Percentiles rank a stretch among this genome's conserved stretches.
Conservation (phyloP, 1,140 invertebrate species). For the Oedothorax gibbosus region DNA sequence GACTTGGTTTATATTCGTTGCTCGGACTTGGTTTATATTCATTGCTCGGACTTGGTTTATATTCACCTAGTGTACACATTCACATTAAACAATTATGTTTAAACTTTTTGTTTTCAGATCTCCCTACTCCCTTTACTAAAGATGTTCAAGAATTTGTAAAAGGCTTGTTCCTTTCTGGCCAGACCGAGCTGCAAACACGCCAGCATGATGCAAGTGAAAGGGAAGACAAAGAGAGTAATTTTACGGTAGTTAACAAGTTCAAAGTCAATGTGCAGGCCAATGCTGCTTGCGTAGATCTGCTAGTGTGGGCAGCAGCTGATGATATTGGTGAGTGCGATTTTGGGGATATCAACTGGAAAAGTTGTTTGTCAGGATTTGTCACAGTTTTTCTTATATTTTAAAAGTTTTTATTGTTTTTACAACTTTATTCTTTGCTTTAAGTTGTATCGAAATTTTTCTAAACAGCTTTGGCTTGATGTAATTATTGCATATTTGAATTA, state of each 20-base stretch:
- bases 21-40: too few relatives aligned
- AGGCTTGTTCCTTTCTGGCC: constrained; percentile 88
- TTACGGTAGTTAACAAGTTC: constrained; percentile 86
- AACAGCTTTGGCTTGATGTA: too few relatives aligned
- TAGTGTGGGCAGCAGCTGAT: constrained; percentile 97
- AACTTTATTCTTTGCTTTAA: not conserved
- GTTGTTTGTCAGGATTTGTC: not conserved
- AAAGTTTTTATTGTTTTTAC: too few relatives aligned
- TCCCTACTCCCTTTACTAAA: constrained; percentile 89
- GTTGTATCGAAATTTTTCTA: not conserved
- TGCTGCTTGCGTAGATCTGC: constrained; percentile 94
- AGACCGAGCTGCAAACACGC: constrained; percentile 85
- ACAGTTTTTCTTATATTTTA: not conserved
- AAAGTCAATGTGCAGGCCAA: constrained; percentile 97
- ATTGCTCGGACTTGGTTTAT: too few relatives aligned
- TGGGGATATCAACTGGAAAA: not conserved
- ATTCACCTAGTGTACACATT: too few relatives aligned
- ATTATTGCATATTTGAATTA: too few relatives aligned
- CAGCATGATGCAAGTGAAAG: constrained; percentile 83
- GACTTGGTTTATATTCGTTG: too few relatives aligned
- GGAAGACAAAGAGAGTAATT: constrained; percentile 70
- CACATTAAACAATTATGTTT: not conserved
- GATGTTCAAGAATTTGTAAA: constrained; percentile 94
- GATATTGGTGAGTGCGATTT: constrained; percentile 82
- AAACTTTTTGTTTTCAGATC: constrained; percentile 71